phyloP scores from a whole-genome alignment of 2,888 invertebrate genomes.

The Diachrysia chrysitis region DNA sequence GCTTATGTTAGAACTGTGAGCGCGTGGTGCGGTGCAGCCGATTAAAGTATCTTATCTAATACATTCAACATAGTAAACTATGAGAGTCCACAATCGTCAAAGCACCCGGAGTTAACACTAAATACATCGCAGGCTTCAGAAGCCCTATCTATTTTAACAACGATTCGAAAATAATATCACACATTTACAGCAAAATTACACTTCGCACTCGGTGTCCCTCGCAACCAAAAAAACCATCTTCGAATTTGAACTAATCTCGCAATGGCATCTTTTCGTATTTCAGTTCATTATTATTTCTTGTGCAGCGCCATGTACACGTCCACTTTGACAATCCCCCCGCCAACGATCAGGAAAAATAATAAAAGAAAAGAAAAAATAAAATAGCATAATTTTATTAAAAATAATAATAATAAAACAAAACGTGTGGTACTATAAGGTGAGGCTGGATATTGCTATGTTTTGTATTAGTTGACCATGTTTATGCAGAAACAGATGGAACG shows the following conservation, averaged over 20 bases:
- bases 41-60: slow-evolving; percentile 79
- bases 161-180: slow-evolving; percentile 87
- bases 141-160: slow-evolving; percentile 82
- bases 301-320: slow-evolving; percentile 86
- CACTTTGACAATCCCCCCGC: slow-evolving; percentile 87
- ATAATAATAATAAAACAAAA: slow-evolving; percentile 66
- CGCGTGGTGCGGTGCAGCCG: slow-evolving; percentile 64
- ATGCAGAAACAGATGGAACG: slow-evolving; percentile 59
- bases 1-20: slow-evolving; percentile 26
- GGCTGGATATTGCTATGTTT: slow-evolving; percentile 67
- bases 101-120: slow-evolving; percentile 89
- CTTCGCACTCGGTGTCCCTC: slow-evolving; percentile 81
- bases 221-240: slow-evolving; percentile 71
- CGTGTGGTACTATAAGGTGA: slow-evolving; percentile 73
- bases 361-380: slow-evolving; percentile 70
- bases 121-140: slow-evolving; percentile 87
- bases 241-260: slow-evolving; percentile 73
- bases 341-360: slow-evolving; percentile 73
- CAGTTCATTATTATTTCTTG: slow-evolving; percentile 77
- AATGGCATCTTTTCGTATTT: slow-evolving; percentile 75
- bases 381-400: slow-evolving; percentile 79
- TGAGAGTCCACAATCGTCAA: slow-evolving; percentile 88
- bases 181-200: slow-evolving; percentile 86
- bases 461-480: slow-evolving; percentile 63
- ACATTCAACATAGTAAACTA: slow-evolving; percentile 85